Percentiles rank a stretch among this genome's conserved stretches.
Evolutionary conservation across 2,888 invertebrate species (phyloP).

Genomic region (Acleris holmiana): DNA sequence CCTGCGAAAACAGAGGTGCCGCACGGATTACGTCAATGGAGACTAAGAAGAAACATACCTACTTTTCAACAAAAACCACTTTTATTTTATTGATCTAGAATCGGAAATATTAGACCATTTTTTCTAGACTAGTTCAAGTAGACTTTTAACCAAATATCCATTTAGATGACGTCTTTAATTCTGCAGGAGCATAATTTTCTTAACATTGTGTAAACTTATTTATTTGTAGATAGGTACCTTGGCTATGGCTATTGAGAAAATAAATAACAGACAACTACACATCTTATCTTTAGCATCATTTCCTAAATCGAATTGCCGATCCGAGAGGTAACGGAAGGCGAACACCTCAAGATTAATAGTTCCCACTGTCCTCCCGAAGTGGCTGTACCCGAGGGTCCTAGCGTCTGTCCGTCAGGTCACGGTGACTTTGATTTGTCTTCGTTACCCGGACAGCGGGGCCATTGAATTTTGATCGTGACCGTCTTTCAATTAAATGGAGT

Average conservation of each 20-base stretch:
- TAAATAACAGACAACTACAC: neutral
- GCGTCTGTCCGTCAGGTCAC: constrained; percentile 61
- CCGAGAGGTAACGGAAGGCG: constrained; percentile 45
- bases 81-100: neutral
- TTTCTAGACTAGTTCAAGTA: too few species aligned
- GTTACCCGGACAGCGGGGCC: constrained; percentile 71
- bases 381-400: constrained; percentile 61
- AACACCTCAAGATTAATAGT: constrained; percentile 68
- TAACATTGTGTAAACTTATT: too few species aligned
- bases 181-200: too few species aligned
- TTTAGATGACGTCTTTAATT: too few species aligned
- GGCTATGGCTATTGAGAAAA: too few species aligned
- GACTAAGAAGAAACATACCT: neutral
- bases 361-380: constrained; percentile 73
- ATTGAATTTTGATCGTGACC: constrained; percentile 57
- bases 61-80: neutral
- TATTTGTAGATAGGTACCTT: too few species aligned
- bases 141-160: too few species aligned
- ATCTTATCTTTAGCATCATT: constrained; percentile 10
- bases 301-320: constrained; percentile 63
- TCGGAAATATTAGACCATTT: too few species aligned
- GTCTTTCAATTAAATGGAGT: constrained; percentile 49
- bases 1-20: constrained; percentile 18
- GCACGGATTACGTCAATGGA: constrained; percentile 16
- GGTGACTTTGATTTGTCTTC: constrained; percentile 79